Evolutionary conservation across 2,113 vertebrate species (phyloP).

Genomic region (Channa argus): DNA sequence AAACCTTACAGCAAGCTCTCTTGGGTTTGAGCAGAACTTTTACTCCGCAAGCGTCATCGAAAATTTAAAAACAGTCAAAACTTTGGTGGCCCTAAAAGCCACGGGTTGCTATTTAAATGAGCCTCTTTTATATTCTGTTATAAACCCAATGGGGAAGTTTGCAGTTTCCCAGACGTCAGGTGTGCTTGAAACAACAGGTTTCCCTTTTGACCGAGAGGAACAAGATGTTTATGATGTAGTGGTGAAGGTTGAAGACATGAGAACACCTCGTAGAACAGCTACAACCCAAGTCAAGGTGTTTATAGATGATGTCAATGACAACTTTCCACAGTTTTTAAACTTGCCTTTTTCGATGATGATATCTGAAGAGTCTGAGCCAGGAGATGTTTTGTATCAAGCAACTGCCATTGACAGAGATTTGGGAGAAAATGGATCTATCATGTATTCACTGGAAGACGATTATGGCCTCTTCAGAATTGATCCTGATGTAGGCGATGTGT

Average conservation of each 20-base stretch:
- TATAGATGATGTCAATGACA: slow-evolving; percentile 93
- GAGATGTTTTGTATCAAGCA: slow-evolving; percentile 94
- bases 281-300: slow-evolving; percentile 88
- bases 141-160: slow-evolving; percentile 89
- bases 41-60: slow-evolving; percentile 86
- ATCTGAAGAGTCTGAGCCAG: slow-evolving; percentile 90
- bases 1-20: slow-evolving; percentile 74
- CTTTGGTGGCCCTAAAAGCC: slow-evolving; percentile 84
- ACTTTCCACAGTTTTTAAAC: slow-evolving; percentile 89
- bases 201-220: slow-evolving; percentile 90
- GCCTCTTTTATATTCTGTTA: slow-evolving; percentile 86
- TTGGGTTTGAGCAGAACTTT: slow-evolving; percentile 84
- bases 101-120: slow-evolving; percentile 90
- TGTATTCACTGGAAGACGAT: slow-evolving; percentile 90
- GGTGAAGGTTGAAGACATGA: slow-evolving; percentile 89
- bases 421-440: slow-evolving; percentile 87
- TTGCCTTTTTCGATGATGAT: slow-evolving; percentile 89
- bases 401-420: slow-evolving; percentile 89
- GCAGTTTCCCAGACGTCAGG: slow-evolving; percentile 87
- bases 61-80: slow-evolving; percentile 83
- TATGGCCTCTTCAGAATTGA: slow-evolving; percentile 93
- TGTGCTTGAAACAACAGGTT: slow-evolving; percentile 88
- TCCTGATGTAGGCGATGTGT: slow-evolving; percentile 91
- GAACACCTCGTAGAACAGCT: slow-evolving; percentile 87
- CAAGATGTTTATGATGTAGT: slow-evolving; percentile 85